Evolutionary conservation across 92 coral and sea anemone genomes (phyloP).

Genomic region (Actinostola sp.): DNA sequence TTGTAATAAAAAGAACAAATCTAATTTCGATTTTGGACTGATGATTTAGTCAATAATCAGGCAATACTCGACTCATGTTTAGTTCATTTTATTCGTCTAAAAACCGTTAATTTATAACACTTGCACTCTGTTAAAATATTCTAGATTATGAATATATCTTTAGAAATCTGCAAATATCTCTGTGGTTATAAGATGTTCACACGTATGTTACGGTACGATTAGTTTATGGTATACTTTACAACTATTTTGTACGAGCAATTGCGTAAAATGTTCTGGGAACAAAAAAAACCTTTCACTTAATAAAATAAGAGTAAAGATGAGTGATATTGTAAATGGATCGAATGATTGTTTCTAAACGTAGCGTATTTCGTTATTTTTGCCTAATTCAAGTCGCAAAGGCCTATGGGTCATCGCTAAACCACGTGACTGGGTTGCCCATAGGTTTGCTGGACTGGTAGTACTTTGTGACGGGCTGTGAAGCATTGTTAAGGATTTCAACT

Average conservation of each 20-base stretch:
- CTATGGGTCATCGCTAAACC: constrained; percentile 63
- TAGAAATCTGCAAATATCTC: too few species aligned
- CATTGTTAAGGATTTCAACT: constrained; percentile 68
- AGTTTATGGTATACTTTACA: too few species aligned
- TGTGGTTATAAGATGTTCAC: too few species aligned
- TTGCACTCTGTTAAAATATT: too few species aligned
- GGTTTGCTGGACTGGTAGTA: constrained; percentile 4
- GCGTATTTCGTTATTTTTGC: constrained; percentile 80
- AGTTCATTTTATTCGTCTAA: too few species aligned
- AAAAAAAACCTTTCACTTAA: neutral
- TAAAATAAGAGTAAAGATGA: neutral
- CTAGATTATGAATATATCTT: too few species aligned
- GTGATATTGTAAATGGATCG: neutral
- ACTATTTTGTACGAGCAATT: neutral
- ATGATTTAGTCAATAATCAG: too few species aligned
- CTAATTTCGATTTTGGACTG: neutral
- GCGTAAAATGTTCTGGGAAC: neutral
- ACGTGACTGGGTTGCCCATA: constrained; percentile 51
- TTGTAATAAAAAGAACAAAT: constrained; percentile 5
- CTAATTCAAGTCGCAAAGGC: constrained; percentile 72
- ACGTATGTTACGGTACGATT: too few species aligned
- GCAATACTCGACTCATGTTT: too few species aligned
- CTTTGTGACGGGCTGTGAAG: constrained; percentile 52
- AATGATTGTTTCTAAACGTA: constrained; percentile 50
- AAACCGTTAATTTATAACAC: too few species aligned